A percentile compares a stretch with the other conserved stretches of the same genome.
Evolutionary conservation across 2,888 invertebrate genomes (phyloP).

Genomic region (Parelbella ahira): DNA sequence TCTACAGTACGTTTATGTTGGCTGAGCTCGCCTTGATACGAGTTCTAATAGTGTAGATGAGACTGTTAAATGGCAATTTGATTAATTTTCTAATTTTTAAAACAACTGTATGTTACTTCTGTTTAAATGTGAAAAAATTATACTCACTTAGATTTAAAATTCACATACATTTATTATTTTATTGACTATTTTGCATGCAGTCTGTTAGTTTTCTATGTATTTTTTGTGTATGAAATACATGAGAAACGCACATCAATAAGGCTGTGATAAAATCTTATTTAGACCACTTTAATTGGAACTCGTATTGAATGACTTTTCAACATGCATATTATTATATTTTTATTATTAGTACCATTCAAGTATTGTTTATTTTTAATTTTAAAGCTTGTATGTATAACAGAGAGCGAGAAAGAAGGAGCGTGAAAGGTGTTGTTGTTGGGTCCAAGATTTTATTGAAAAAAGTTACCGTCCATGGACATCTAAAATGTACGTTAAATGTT

Average conservation of each 20-base stretch:
- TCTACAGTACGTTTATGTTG: neutral
- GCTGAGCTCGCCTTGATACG: slow-evolving; percentile 37
- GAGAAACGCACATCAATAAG: slow-evolving; percentile 68
- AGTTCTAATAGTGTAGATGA: slow-evolving; percentile 37
- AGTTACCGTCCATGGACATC: slow-evolving; percentile 67
- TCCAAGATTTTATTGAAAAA: slow-evolving; percentile 41
- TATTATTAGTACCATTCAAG: slow-evolving; percentile 61
- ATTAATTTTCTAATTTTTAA: too few species aligned
- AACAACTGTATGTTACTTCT: too few species aligned
- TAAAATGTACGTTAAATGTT: too few species aligned
- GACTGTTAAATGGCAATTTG: too few species aligned
- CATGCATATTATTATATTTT: slow-evolving; percentile 41
- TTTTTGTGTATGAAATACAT: slow-evolving; percentile 38
- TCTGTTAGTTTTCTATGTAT: slow-evolving; percentile 36
- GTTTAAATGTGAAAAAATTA: too few species aligned
- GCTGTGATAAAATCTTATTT: slow-evolving; percentile 72
- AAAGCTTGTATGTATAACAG: slow-evolving; percentile 50
- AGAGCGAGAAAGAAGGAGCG: too few species aligned
- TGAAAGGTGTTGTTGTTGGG: slow-evolving; percentile 46
- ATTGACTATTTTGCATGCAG: too few species aligned
- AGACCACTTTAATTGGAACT: slow-evolving; percentile 44
- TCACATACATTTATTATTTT: too few species aligned
- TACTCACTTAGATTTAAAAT: too few species aligned
- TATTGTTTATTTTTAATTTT: slow-evolving; percentile 63
- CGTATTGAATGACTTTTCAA: slow-evolving; percentile 54